These are phyloP conservation scores for Borostomias antarcticus DNA, from an alignment of 2,797 vertebrate species.

Conservation along the genomic window DNA sequence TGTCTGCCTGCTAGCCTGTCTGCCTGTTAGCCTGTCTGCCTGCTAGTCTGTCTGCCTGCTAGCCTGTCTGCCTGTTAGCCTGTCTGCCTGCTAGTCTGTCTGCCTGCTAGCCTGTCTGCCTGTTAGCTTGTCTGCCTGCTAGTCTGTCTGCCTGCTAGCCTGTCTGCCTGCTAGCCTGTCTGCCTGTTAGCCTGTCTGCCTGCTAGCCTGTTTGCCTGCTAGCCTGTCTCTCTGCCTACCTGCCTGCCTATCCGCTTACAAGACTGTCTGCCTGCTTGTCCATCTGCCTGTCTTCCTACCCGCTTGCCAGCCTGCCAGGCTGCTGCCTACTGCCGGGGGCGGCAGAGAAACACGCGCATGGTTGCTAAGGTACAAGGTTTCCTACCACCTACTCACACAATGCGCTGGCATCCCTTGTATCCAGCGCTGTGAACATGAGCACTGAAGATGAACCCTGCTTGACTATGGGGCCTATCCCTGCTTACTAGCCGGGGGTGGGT, in stretches of 20 bases:
- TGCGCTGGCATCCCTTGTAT: slow-evolving; percentile 76
- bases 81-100: no score
- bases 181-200: not conserved
- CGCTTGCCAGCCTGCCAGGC: slow-evolving; percentile 44
- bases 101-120: no score
- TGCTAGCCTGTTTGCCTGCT: not conserved
- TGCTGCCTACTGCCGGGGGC: slow-evolving; percentile 60
- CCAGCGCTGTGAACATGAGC: slow-evolving; percentile 67
- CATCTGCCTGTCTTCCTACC: slow-evolving; percentile 24
- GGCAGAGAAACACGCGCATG: slow-evolving; percentile 73
- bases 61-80: no score
- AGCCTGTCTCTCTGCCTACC: not conserved
- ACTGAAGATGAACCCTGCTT: slow-evolving; percentile 69
- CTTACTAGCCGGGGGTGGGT: not conserved
- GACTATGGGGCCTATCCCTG: not conserved
- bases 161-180: not conserved
- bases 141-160: not conserved
- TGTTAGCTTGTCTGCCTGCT: not conserved
- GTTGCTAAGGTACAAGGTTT: slow-evolving; percentile 84
- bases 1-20: no score
- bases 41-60: no score
- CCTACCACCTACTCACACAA: slow-evolving; percentile 79
- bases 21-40: no score
- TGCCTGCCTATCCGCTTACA: no score
- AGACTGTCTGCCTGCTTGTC: slow-evolving; percentile 31